These are phyloP conservation scores for Urocitellus parryii DNA, from an alignment of 2,113 vertebrate genomes.

Conservation along the genomic window DNA sequence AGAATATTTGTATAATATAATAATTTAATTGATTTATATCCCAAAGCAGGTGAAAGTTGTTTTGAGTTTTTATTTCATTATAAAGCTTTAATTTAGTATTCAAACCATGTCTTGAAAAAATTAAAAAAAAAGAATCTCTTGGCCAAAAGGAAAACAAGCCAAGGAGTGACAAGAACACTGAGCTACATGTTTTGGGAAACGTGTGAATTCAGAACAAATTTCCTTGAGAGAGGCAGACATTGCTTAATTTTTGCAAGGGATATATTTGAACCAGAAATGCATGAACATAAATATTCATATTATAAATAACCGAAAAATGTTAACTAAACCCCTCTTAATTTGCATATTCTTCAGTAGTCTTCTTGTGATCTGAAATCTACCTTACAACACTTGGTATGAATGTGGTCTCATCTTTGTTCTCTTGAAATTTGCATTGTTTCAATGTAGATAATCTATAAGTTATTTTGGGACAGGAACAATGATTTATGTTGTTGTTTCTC, in stretches of 20 bases:
- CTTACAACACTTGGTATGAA: background rate
- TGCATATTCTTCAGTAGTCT: background rate
- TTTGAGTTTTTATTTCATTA: background rate
- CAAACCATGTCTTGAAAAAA: background rate
- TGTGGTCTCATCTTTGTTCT: background rate
- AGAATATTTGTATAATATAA: background rate
- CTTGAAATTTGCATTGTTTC: background rate
- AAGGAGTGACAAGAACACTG: fast-evolving
- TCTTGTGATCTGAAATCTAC: background rate
- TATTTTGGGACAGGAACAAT: background rate
- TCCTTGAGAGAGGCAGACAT: background rate
- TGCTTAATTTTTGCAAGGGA: background rate
- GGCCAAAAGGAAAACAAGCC: background rate
- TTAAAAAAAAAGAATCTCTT: background rate
- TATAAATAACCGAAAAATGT: background rate
- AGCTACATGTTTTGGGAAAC: background rate
- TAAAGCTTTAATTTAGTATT: background rate
- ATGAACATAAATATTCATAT: background rate
- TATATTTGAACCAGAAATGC: background rate
- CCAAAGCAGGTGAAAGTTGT: background rate
- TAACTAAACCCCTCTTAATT: background rate
- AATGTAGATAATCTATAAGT: background rate
- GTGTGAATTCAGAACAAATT: background rate
- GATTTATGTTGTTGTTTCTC: background rate
- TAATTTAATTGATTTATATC: background rate